Percentiles rank a stretch among this genome's conserved stretches.
These are phyloP conservation scores for Marronus borbonicus DNA, from an alignment of 2,888 invertebrate species.

Conservation along the genomic window DNA sequence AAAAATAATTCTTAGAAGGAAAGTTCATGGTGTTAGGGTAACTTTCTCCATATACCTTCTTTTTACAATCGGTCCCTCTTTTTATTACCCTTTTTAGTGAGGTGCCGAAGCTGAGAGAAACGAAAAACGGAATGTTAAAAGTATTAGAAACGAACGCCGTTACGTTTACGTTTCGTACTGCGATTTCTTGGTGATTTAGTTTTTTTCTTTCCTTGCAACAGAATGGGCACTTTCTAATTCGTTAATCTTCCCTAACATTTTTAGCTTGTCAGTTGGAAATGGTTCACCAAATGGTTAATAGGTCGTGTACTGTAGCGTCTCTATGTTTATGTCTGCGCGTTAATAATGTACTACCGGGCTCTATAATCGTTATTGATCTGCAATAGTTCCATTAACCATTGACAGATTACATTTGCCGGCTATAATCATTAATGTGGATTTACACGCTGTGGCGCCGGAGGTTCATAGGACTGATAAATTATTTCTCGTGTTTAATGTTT, in stretches of 20 bases:
- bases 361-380: constrained; percentile 55
- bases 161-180: not conserved
- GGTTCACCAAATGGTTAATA: not conserved
- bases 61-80: constrained; percentile 37
- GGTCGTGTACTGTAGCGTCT: not conserved
- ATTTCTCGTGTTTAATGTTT: constrained; percentile 36
- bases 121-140: constrained; percentile 35
- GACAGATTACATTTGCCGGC: constrained; percentile 62
- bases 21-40: constrained; percentile 20
- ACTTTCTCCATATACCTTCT: constrained; percentile 44
- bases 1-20: constrained; percentile 41
- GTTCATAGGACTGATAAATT: constrained; percentile 32
- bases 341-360: constrained; percentile 32
- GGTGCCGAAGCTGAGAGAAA: constrained; percentile 16
- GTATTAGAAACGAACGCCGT: constrained; percentile 35
- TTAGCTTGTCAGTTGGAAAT: constrained; percentile 1
- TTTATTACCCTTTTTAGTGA: constrained; percentile 50
- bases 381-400: constrained; percentile 61
- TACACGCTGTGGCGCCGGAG: constrained; percentile 46
- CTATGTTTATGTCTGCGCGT: constrained; percentile 17
- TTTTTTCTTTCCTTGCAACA: constrained; percentile 8
- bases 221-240: constrained; percentile 44
- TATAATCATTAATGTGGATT: constrained; percentile 57
- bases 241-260: constrained; percentile 32
- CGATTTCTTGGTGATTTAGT: constrained; percentile 17